phyloP scores from a whole-genome alignment of 2,797 vertebrate species.

The Silurus aristotelis region DNA sequence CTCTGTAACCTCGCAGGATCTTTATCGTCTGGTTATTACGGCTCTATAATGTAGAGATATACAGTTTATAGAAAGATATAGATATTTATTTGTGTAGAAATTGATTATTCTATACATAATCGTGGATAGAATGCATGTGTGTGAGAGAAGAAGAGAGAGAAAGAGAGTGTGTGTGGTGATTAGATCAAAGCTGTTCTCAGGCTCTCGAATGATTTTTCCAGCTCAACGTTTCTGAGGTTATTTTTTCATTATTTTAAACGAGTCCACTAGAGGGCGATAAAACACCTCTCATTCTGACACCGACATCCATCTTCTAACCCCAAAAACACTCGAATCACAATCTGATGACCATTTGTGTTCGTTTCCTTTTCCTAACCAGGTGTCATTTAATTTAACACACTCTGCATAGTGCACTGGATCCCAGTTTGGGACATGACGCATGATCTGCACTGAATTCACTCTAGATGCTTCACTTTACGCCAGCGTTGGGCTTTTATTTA shows the following conservation, averaged over 20 bases:
- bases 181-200: background rate
- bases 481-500: background rate
- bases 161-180: background rate
- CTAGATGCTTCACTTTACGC: background rate
- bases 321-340: too few species aligned
- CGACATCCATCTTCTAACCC: background rate
- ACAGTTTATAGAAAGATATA: conserved; percentile 31
- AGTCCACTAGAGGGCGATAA: background rate
- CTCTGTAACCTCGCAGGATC: conserved; percentile 28
- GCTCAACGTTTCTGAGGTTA: background rate
- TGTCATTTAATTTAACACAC: background rate
- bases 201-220: background rate
- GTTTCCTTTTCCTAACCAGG: background rate
- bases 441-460: background rate
- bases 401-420: background rate
- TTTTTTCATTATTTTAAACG: background rate
- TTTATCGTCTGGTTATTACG: conserved; percentile 49
- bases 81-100: conserved; percentile 41
- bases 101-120: conserved; percentile 22
- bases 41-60: conserved; percentile 22
- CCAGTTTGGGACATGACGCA: background rate
- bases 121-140: background rate
- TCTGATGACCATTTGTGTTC: background rate
- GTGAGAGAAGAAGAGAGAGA: too few species aligned
- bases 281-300: background rate